These are phyloP conservation scores for Scelioninae gen. 2 DNA, from an alignment of 2,888 invertebrate genomes.

Conservation along the genomic window DNA sequence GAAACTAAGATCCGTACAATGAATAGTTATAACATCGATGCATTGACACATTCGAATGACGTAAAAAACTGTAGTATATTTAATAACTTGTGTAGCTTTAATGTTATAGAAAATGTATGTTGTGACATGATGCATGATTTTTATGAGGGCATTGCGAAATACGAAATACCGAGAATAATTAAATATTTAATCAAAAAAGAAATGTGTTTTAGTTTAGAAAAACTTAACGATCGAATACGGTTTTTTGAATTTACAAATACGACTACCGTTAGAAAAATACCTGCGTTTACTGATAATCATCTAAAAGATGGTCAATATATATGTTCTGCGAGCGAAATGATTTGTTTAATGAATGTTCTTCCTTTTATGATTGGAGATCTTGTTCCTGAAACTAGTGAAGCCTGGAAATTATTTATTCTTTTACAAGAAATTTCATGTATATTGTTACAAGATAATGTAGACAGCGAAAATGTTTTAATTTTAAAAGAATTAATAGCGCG, in stretches of 20 bases:
- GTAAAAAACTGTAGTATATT: conserved; percentile 34
- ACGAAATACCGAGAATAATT: conserved; percentile 39
- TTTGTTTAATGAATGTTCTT: conserved; percentile 27
- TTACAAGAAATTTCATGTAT: conserved; percentile 36
- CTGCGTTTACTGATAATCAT: conserved; percentile 35
- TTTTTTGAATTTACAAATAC: conserved; percentile 32
- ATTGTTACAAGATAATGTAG: conserved; percentile 4
- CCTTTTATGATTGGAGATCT: conserved; percentile 47
- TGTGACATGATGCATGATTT: conserved; percentile 57
- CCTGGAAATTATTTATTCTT: conserved; percentile 31
- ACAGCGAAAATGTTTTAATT: background rate
- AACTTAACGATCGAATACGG: conserved; percentile 44
- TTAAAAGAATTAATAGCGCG: background rate
- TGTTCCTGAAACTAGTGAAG: conserved; percentile 32
- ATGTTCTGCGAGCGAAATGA: conserved; percentile 57
- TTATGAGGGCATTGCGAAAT: conserved; percentile 49
- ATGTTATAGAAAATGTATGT: conserved; percentile 41
- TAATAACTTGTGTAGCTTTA: conserved; percentile 33
- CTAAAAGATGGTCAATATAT: conserved; percentile 30
- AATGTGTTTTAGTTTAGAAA: conserved; percentile 4
- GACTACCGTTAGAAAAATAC: conserved; percentile 17
- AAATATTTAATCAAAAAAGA: conserved; percentile 14
- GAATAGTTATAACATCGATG: conserved; percentile 48
- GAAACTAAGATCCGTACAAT: conserved; percentile 35
- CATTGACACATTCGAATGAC: too few relatives aligned